Evolutionary conservation across 1,140 invertebrate species (phyloP), one percentile per base, ranked within the genome.

Genomic region (Sinella curviseta): DNA sequence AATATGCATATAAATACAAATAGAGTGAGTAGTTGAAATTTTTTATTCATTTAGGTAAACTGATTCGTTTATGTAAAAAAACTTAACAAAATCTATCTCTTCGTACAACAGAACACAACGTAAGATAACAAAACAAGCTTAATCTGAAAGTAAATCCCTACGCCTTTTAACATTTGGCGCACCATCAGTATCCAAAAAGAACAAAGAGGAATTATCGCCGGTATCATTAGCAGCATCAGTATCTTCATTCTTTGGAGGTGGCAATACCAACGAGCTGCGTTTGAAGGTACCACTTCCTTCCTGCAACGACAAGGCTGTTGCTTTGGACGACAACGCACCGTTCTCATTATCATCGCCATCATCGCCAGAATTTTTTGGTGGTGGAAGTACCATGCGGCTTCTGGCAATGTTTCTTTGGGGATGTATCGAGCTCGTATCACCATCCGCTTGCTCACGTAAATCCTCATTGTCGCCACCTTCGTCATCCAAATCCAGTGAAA

Each of bases 401-500:
- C 80, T n/a, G 30, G 48, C 74, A 76, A 78, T n/a, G n/a, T 34
- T n/a, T 48, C 39, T 48, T 48, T 8, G 20, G 39, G 8, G 60
- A 1, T 57, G 55, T 31, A 39, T 39, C 60, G 55, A 57, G 54
- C 74, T 83, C 48, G 26, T 14, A 31, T 31, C 30, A 60, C 24
- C 24, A n/a, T n/a, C 36, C 75, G 75, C 36, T 78, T 54, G n/a
- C n/a, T 78, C 48, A 33, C 17, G 35, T 70, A 67, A 80, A 78
- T 82, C 81, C 12, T 80, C 73, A 70, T 84, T 82, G 31, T 83
- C 84, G 26, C 80, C 78, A 33, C 82, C 83, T 60, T 84, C 82
- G 1, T 86, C 85, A 57, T 85, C 82, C 16, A 77, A 26, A 76
- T 85, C 67, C 73, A 82, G 34, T 74, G 84, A 70, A 77, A 82